Percentiles rank a stretch among this genome's conserved stretches.
These are phyloP conservation scores for Campylomormyrus numenius DNA, from an alignment of 2,113 vertebrate genomes.

Conservation along the genomic window DNA sequence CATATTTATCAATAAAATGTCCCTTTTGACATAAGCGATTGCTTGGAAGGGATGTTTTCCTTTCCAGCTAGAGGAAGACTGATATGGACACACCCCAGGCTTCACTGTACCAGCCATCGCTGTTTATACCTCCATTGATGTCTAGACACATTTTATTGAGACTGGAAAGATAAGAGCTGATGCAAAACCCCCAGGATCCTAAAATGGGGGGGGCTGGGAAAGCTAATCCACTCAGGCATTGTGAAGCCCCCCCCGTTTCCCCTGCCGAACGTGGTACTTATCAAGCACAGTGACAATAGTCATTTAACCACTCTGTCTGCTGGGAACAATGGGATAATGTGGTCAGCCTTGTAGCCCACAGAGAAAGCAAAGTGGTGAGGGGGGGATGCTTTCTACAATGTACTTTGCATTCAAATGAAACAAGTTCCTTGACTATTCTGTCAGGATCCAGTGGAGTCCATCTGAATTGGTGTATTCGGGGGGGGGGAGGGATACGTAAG, in stretches of 20 bases:
- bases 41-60: background rate
- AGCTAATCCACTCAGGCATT: conserved; percentile 53
- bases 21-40: background rate
- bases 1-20: background rate
- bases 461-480: background rate
- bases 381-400: conserved; percentile 32
- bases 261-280: conserved; percentile 50
- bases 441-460: background rate
- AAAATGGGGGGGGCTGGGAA: conserved; percentile 12
- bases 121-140: conserved; percentile 47
- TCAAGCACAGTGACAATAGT: conserved; percentile 49
- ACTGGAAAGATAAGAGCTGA: conserved; percentile 54
- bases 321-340: conserved; percentile 49
- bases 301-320: conserved; percentile 54
- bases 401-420: conserved; percentile 41
- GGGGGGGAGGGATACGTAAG: too few relatives aligned
- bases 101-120: background rate
- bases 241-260: conserved; percentile 17
- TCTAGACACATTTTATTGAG: conserved; percentile 64
- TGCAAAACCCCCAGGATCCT: conserved; percentile 39
- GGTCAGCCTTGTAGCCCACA: conserved; percentile 37
- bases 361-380: conserved; percentile 21
- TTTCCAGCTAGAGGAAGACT: background rate
- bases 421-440: background rate
- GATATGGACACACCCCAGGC: conserved; percentile 13